Base-by-base conservation (phyloP, 1,140 invertebrate species). In the Calliphora vicina region DNA sequence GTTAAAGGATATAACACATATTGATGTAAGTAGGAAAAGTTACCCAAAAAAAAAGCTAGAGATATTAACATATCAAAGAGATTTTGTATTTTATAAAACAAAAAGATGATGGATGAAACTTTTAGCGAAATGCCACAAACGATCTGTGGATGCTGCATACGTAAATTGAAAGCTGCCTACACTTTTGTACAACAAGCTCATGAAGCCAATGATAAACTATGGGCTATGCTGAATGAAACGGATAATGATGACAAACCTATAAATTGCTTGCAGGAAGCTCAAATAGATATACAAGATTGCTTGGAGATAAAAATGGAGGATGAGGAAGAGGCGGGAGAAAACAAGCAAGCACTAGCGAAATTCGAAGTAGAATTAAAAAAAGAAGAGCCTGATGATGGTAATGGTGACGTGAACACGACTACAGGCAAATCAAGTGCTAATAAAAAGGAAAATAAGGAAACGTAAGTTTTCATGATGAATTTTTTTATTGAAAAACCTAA, bases 271-370 rank as follows among this genome's bases (percentile, higher is more conserved):
- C 72, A 74, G 10, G 72, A 74, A 29, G 13, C 72, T 15, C 72
- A 74, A 29, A 74, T 74, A 17, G 72, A 74, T 35, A 74, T 74
- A 35, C 26, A 74, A 74, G 26, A 35, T 13, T 74, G 72, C 35
- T 20, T 74, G 15, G 72, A 74, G 35, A 74, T 74, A 74, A 74
- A 74, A 74, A 74, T 74, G 27, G 72, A 74, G n/a, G 29, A 50
- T 50, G 72, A 29, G 8, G 27, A 35, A n/a, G 72, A 74, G 0
- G 35, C 15, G 3, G 72, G 13, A 1, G 27, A 50, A 13, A 50
- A 50, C 15, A n/a, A 50, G 12, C 13, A 50, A 3, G 45, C 12
- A 4, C 15, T 50, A 50, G 15, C 45, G 0, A 50, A 50, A n/a
- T 50, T 13, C 2, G 8, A 50, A 13, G 12, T 12, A 1, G 45